Evolutionary conservation across 2,797 vertebrate species (phyloP), one percentile per base, ranked within the genome.

Genomic region (Platyrinchus mystaceus): DNA sequence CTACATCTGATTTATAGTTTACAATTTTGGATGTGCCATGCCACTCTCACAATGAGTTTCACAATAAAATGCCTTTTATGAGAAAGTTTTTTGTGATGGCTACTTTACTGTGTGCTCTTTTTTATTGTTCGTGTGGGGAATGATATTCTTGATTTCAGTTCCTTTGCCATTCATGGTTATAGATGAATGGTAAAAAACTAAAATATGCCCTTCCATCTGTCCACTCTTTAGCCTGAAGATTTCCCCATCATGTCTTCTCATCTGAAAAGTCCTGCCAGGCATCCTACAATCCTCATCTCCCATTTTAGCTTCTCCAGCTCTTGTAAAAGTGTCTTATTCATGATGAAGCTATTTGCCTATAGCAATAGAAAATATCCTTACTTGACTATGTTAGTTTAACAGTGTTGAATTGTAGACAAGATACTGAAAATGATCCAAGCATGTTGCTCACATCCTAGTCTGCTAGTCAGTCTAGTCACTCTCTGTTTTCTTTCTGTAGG

Each of bases 341-440:
- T 0, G 1, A 26, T 30, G 16, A 1, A 24, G 32, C 12, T 41
- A 21, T 16, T 24, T 85, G 4, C 3, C 44, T 7, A 14, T 4
- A 71, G 2, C 6, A 43, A 8, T 34, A 32, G 36, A 75, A 58
- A 18, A 24, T 21, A 36, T 8, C 8, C 9, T 75, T 49, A 49
- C 17, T 39, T 19, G 14, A 2, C 8, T 76, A 43, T 39, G 19
- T 39, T 11, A 8, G 5, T 22, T 88, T 46, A 32, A 15, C 20
- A 58, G 20, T 7, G 6, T 26, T 34, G n/a, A 73, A n/a, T 39
- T 49, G 17, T 15, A 55, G 53, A 52, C 4, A 80, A 44, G 26
- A 37, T 19, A 14, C 4, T 43, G 16, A 81, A 91, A 70, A 63
- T 43, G 2, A 24, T 63, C 37, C 30, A 69, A 22, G 9, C 5